Evolutionary conservation across 2,888 invertebrate species (phyloP), one percentile per base, ranked within the genome.

Genomic region (Sesia apiformis): DNA sequence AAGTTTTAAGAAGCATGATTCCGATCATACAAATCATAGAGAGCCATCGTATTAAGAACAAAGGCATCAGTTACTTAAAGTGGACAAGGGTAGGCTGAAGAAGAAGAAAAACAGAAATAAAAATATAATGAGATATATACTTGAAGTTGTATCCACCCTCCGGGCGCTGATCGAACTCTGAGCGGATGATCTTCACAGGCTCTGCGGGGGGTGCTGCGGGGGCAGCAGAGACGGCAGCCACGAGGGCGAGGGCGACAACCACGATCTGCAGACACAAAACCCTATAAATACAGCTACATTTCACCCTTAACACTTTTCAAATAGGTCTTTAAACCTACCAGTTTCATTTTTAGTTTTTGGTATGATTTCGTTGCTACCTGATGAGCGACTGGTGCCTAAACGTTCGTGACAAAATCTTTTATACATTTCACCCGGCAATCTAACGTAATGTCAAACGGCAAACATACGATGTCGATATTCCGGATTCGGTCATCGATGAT

Each of bases 361-460:
- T 74, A 72, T 72, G 69, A 61, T 73, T 73, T 66, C 69, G 71
- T 69, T 64, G 78, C 69, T 72, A 68, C 61, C 78, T 75, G 74
- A 75, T 74, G 76, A 74, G 76, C 81, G 75, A 85, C 84, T 88
- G 86, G 83, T 86, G 76, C 66, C 60, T 60, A 62, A 67, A 59
- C 65, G 64, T 56, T 68, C 62, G 69, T 63, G 64, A 65, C 77
- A 66, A 72, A 78, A 71, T 82, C 84, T 87, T 87, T 80, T 87
- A 88, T 87, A 87, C 81, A 81, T 80, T 81, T 81, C 79, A 75
- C 72, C 64, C 64, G 62, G 69, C 72, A 65, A 67, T 72, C 76
- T 83, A 83, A 74, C 78, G 76, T 81, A 83, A 82, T 80, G 75
- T 78, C 81, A 78, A 73, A 80, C 65, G 72, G 69, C 76, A 78